Percentiles rank a stretch among this genome's conserved stretches.
Evolutionary conservation across 1,140 invertebrate genomes (phyloP).

Genomic region (Leptinotarsa defecta): DNA sequence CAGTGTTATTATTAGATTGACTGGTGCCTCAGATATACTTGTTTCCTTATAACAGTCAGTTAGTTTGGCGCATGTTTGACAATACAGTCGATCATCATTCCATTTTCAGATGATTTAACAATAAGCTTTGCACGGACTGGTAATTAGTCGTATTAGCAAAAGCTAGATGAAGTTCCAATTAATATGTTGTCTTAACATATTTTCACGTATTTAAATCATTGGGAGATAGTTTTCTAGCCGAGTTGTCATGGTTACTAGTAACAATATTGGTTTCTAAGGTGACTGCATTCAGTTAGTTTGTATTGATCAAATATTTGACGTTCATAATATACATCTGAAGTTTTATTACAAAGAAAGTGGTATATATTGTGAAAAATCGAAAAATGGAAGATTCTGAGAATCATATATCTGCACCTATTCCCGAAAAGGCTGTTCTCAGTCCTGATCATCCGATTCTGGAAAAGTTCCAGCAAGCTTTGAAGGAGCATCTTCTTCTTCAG

Average conservation of each 20-base stretch:
- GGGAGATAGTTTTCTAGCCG: too few species aligned
- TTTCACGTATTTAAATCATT: too few species aligned
- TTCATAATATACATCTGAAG: neutral
- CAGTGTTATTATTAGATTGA: too few species aligned
- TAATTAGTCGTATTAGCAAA: too few species aligned
- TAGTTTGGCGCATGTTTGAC: too few species aligned
- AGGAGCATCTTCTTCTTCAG: conserved; percentile 62
- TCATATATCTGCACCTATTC: conserved; percentile 1
- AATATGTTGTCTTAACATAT: too few species aligned
- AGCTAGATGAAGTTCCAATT: too few species aligned
- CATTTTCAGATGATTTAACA: too few species aligned
- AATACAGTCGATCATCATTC: too few species aligned
- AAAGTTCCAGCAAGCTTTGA: conserved; percentile 67
- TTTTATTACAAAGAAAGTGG: neutral
- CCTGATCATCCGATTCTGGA: conserved; percentile 69
- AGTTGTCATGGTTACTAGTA: neutral
- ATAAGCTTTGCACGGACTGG: too few species aligned
- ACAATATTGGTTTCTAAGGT: neutral
- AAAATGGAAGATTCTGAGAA: conserved; percentile 17
- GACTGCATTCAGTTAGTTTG: neutral
- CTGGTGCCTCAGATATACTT: too few species aligned
- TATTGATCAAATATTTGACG: conserved; percentile 8
- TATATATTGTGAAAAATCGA: neutral
- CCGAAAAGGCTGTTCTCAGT: conserved; percentile 54
- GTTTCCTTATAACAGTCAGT: too few species aligned